phyloP scores from a whole-genome alignment of 2,888 invertebrate species.

The Epiblema foenella region DNA sequence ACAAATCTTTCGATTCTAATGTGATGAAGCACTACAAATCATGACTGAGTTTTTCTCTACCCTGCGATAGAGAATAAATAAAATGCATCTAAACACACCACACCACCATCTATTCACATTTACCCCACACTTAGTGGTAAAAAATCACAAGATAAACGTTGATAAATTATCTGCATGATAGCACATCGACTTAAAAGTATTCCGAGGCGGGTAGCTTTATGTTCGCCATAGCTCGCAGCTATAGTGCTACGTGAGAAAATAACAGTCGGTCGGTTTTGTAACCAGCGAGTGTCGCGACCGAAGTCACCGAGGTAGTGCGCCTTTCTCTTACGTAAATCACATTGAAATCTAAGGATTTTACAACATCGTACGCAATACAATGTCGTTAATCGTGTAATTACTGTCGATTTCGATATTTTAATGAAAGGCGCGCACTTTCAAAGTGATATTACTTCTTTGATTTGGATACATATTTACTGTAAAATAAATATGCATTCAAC shows the following conservation, averaged over 20 bases:
- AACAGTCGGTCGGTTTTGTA: slow-evolving; percentile 23
- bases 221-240: slow-evolving; percentile 49
- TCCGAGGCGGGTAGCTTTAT: slow-evolving; percentile 54
- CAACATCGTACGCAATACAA: no score
- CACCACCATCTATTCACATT: slow-evolving; percentile 47
- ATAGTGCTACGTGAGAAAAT: neutral
- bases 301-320: no score
- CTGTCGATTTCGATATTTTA: no score
- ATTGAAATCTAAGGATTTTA: no score
- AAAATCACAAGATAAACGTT: slow-evolving; percentile 69
- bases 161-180: slow-evolving; percentile 77
- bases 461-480: no score
- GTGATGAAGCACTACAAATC: slow-evolving; percentile 38
- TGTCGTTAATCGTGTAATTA: no score
- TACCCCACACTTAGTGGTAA: slow-evolving; percentile 58
- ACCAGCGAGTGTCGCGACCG: no score
- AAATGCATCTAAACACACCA: slow-evolving; percentile 27
- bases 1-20: neutral
- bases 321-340: no score
- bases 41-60: neutral
- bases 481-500: no score
- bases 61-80: slow-evolving; percentile 8
- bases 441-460: no score
- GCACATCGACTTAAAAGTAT: slow-evolving; percentile 67
- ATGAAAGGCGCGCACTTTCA: no score